Evolutionary conservation across 1,140 invertebrate species (phyloP).

Genomic region (Aleiodes sp.): DNA sequence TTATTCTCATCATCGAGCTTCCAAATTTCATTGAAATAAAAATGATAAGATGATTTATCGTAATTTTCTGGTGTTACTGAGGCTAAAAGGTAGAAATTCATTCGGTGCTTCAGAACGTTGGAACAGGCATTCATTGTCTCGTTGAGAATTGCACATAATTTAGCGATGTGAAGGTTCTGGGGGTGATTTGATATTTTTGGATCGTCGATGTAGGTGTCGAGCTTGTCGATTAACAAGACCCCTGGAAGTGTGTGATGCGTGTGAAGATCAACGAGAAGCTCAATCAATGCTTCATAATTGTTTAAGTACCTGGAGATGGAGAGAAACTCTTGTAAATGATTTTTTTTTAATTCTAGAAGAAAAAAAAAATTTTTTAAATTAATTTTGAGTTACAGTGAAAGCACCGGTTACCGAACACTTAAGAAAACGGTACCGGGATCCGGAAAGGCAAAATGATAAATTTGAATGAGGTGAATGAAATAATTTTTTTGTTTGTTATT

Average conservation of each 20-base stretch:
- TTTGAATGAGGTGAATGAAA: too few relatives aligned
- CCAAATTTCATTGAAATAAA: constrained; percentile 55
- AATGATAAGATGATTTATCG: constrained; percentile 31
- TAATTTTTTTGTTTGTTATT: too few relatives aligned
- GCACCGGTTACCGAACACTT: too few relatives aligned
- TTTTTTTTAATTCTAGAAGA: not conserved
- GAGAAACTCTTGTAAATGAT: constrained; percentile 17
- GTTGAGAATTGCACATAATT: constrained; percentile 45
- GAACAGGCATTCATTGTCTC: constrained; percentile 51
- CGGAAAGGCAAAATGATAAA: too few relatives aligned
- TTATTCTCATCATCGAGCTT: not conserved
- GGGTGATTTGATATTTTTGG: constrained; percentile 27
- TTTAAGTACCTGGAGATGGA: constrained; percentile 52
- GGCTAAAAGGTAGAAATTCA: constrained; percentile 34
- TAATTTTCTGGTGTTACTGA: constrained; percentile 26
- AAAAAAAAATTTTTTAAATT: too few relatives aligned
- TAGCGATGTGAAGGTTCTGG: constrained; percentile 44
- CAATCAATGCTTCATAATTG: constrained; percentile 48
- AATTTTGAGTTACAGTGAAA: too few relatives aligned
- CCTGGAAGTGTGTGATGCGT: constrained; percentile 47
- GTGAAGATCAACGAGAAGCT: constrained; percentile 50
- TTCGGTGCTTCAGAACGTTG: constrained; percentile 37
- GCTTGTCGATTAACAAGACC: constrained; percentile 54
- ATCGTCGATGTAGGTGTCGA: constrained; percentile 50
- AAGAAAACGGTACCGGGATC: too few relatives aligned